Evolutionary conservation across 2,113 vertebrate genomes (phyloP).

Genomic region (Corvus cornix): DNA sequence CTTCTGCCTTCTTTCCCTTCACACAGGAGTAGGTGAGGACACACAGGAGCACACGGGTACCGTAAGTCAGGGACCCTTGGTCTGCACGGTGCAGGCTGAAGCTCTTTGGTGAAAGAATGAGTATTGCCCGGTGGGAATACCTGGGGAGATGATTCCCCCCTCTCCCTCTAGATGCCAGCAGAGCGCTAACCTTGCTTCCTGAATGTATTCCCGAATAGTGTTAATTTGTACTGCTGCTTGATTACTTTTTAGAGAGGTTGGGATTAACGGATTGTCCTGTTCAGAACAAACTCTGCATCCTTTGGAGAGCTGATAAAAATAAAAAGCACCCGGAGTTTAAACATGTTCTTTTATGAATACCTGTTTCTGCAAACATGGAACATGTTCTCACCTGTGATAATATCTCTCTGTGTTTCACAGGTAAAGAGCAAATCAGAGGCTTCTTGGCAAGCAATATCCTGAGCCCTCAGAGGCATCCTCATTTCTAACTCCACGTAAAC

Average conservation of each 20-base stretch:
- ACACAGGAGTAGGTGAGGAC: neutral
- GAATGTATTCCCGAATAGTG: neutral
- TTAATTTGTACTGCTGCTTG: neutral
- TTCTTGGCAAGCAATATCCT: neutral
- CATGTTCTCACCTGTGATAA: neutral
- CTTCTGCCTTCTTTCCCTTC: neutral
- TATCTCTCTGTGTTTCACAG: neutral
- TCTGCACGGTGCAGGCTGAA: neutral
- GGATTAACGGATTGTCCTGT: neutral
- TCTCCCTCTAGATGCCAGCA: slow-evolving; percentile 60
- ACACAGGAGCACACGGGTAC: neutral
- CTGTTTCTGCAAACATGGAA: accelerated
- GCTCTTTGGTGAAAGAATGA: neutral
- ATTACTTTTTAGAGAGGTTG: neutral
- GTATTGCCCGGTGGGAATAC: neutral
- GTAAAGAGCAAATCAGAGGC: neutral
- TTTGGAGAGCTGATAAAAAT: neutral
- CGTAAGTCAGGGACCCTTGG: neutral
- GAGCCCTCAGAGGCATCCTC: neutral
- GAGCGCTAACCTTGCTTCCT: neutral
- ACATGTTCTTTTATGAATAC: neutral
- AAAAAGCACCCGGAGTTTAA: neutral
- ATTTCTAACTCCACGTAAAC: neutral
- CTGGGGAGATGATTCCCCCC: neutral
- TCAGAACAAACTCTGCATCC: neutral